A percentile compares a stretch with the other conserved stretches of the same genome.
phyloP scores from a whole-genome alignment of 2,797 vertebrate genomes.

The Poecilia gillii region DNA sequence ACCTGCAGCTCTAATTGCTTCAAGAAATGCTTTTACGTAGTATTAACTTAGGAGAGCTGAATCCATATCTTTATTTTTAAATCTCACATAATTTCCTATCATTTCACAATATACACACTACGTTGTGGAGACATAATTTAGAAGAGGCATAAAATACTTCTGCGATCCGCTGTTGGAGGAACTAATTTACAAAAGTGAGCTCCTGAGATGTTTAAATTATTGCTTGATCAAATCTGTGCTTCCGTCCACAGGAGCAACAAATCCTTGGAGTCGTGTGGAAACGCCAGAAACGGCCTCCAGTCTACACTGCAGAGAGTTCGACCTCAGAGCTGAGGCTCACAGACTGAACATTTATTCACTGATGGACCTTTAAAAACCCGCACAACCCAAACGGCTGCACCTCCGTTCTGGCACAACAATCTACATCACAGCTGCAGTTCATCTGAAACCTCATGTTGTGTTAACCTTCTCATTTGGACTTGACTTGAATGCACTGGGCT shows the following conservation, averaged over 20 bases:
- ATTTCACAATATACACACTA: no score
- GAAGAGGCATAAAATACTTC: background rate
- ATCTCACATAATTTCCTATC: no score
- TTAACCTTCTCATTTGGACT: slow-evolving; percentile 11
- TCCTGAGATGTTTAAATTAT: background rate
- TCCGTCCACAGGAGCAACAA: slow-evolving; percentile 83
- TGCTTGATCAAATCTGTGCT: background rate
- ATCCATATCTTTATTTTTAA: no score
- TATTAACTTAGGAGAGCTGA: background rate
- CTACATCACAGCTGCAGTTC: slow-evolving; percentile 8
- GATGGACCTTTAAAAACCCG: slow-evolving; percentile 37
- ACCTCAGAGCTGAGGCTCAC: slow-evolving; percentile 72
- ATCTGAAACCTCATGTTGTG: background rate
- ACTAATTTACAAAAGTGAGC: background rate
- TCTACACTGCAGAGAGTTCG: slow-evolving; percentile 81
- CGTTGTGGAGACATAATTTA: no score
- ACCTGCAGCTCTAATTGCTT: background rate
- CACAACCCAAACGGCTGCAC: slow-evolving; percentile 13
- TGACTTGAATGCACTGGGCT: slow-evolving; percentile 28
- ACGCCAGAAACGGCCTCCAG: slow-evolving; percentile 86
- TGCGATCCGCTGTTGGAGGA: background rate
- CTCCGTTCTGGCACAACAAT: background rate
- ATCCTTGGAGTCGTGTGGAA: slow-evolving; percentile 85
- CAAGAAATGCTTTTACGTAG: background rate
- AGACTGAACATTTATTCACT: slow-evolving; percentile 39